Conservation (phyloP, 2,113 vertebrate species). For the Equus quagga region DNA sequence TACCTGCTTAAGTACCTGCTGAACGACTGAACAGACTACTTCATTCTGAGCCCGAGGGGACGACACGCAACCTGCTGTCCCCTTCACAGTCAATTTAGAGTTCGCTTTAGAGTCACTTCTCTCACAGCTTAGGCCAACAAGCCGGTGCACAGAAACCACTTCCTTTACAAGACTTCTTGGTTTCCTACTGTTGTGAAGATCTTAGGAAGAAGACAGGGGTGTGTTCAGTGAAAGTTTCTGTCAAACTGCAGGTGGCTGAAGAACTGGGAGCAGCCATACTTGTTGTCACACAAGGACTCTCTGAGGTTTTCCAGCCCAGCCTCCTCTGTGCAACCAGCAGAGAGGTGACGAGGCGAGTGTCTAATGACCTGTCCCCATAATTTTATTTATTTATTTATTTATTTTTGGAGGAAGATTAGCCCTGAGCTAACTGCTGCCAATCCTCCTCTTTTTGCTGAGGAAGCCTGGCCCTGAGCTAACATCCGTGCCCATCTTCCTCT, state of each 20-base stretch:
- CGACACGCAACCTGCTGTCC: rapidly evolving
- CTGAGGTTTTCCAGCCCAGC: too few species aligned
- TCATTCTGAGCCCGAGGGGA: rapidly evolving
- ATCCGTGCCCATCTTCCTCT: too few species aligned
- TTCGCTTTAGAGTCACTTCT: not conserved
- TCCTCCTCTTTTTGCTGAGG: too few species aligned
- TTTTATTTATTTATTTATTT: too few species aligned
- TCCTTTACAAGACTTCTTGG: not conserved
- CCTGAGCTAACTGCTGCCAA: too few species aligned
- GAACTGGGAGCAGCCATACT: not conserved
- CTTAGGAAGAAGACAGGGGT: not conserved
- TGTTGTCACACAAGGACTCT: not conserved
- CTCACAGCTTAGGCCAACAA: rapidly evolving
- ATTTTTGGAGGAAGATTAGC: too few species aligned
- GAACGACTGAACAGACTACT: too few species aligned
- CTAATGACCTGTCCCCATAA: not conserved
- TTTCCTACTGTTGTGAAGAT: not conserved
- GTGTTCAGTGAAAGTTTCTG: rapidly evolving
- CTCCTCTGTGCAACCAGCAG: not conserved
- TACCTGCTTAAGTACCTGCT: not conserved
- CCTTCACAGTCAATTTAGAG: not conserved
- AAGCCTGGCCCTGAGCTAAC: too few species aligned
- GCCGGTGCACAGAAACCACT: rapidly evolving
- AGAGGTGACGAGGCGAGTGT: not conserved
- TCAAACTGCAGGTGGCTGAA: too few species aligned